phyloP scores from a whole-genome alignment of 1,140 invertebrate species.

The Brachionus manjavacas region DNA sequence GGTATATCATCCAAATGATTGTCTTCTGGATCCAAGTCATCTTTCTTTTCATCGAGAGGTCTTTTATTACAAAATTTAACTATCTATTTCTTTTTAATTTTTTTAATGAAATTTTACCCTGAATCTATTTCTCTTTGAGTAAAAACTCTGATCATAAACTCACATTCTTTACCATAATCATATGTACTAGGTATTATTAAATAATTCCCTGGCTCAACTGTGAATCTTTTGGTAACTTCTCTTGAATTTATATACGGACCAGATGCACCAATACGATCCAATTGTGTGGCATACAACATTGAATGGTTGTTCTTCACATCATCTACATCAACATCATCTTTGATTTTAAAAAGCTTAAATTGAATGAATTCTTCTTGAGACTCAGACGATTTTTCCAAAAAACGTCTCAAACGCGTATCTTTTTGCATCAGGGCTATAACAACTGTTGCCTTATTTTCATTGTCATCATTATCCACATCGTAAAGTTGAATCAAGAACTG shows the following conservation, averaged over 20 bases:
- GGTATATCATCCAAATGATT: conserved; percentile 28
- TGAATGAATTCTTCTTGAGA: conserved; percentile 42
- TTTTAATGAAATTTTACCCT: neutral
- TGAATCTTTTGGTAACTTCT: conserved; percentile 54
- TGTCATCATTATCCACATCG: conserved; percentile 8
- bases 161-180: conserved; percentile 60
- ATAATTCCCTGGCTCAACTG: conserved; percentile 61
- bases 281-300: conserved; percentile 31
- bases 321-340: neutral
- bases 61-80: neutral
- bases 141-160: conserved; percentile 64
- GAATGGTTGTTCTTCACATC: neutral
- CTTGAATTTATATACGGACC: conserved; percentile 54
- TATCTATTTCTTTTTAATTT: neutral
- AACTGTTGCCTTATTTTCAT: conserved; percentile 25
- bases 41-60: conserved; percentile 6
- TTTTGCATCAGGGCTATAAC: conserved; percentile 42
- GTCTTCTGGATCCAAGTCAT: neutral
- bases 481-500: conserved; percentile 26
- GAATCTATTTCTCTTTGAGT: conserved; percentile 48
- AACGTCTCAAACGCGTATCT: conserved; percentile 14
- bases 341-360: conserved; percentile 34
- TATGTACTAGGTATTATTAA: conserved; percentile 65
- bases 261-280: conserved; percentile 46
- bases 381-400: neutral